phyloP scores from a whole-genome alignment of 2,888 invertebrate genomes.

The Phyto melanocephala region DNA sequence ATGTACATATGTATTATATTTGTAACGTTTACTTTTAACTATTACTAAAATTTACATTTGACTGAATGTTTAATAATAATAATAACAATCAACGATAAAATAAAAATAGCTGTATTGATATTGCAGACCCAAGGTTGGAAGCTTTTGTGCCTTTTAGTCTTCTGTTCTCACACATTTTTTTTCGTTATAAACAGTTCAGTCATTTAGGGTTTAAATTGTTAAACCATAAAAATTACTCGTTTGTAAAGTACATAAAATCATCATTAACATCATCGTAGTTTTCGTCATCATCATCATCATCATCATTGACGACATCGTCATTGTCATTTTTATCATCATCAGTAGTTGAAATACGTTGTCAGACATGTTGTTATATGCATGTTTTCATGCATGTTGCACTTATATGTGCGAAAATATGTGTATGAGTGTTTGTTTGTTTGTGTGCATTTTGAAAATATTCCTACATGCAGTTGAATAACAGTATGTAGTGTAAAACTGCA shows the following conservation, averaged over 20 bases:
- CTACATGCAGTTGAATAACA: constrained; percentile 32
- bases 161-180: neutral
- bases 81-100: constrained; percentile 14
- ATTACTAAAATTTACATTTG: constrained; percentile 30
- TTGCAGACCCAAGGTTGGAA: neutral
- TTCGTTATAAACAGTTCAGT: constrained; percentile 11
- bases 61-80: constrained; percentile 2
- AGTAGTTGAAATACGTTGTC: constrained; percentile 37
- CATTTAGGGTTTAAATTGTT: constrained; percentile 30
- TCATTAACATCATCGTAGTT: neutral
- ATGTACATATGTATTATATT: neutral
- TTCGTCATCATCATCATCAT: neutral
- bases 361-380: neutral
- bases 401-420: neutral
- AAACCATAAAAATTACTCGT: constrained; percentile 49
- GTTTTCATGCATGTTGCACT: neutral
- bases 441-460: neutral
- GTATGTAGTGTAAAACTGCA: constrained; percentile 6
- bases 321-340: constrained; percentile 9
- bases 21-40: constrained; percentile 1
- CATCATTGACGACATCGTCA: neutral
- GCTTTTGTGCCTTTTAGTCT: neutral
- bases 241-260: constrained; percentile 52
- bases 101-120: neutral
- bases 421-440: neutral